Base-by-base conservation (phyloP, 2,888 invertebrate species). In the Cataglyphis altisquamis region DNA sequence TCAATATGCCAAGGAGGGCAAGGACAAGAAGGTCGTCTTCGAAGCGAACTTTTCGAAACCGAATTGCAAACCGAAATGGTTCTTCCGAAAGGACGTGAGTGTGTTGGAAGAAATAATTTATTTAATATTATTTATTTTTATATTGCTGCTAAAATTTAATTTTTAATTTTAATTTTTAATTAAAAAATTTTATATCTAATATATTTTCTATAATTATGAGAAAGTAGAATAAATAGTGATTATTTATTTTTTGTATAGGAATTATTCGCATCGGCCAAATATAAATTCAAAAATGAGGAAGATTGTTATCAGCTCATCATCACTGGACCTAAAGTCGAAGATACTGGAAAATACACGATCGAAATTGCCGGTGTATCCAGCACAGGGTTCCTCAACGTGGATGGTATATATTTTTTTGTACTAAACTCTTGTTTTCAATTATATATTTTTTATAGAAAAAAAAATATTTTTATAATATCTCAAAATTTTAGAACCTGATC, bases 1-100 rank as follows among this genome's bases (percentile, higher is more conserved):
- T 96, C 97, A 98, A 95, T 97, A 97, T 94, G 98, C 98, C 90
- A 98, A 98, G 95, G 98, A 99, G 96, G 98, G 99, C 92, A 98
- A 99, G 95, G 99, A 99, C 95, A 99, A 98, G 95, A 98, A 98
- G 95, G 98, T 98, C 89, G 96, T 97, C 60, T 99, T 99, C 94
- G 98, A 98, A 95, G 98, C 98, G 86, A 97, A 98, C 94, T 99
- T 99, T 96, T 98, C 98, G 88, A 99, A 99, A 95, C 97, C 98
- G n/a, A 99, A 99, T 95, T 96, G 97, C 93, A 98, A 98, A 94
- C 98, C 98, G 10, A 98, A 98, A 95, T 98, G 98, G 98, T 97
- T 96, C 94, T 97, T 98, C 96, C 97, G 98, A 86, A 98, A 98
- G 95, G 98, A 98, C 96, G 98, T 98, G 96, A 97, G 98, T 97